Evolutionary conservation across 2,888 invertebrate genomes (phyloP), one percentile per base, ranked within the genome.

Genomic region (Sturmia bella): DNA sequence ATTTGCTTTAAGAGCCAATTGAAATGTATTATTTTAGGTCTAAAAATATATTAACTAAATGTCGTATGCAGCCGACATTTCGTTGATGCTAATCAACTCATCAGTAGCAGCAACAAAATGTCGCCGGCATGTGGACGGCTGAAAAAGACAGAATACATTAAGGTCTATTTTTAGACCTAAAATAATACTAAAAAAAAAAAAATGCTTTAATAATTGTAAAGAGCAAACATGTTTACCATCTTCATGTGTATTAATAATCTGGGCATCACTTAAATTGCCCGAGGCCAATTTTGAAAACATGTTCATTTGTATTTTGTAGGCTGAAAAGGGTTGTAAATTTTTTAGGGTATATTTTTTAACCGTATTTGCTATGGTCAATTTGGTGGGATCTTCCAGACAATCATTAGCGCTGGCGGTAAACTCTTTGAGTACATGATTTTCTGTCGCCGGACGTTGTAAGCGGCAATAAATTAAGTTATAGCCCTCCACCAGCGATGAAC

Each of bases 401-500:
- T 37, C 37, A 6, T 61, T n/a, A n/a, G n/a, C 17, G 12, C 32
- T 15, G 2, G 54, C 24, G 4, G 19, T 6, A 7, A 24, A 32
- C 5, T 63, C 70, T 37, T 37, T 43, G 15, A 24, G 17, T 6
- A n/a, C 27, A 59, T 79, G 77, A 76, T 24, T 57, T 24, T n/a
- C 4, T 9, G 17, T 5, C 11, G 63, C 91, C 48, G 92, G 91
- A 69, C 92, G 92, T 0, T 94, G 92, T 70, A 93, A 92, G 0
- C 94, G 94, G 87, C 96, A 96, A 87, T 95, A 96, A 75, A 93
- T 93, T 64, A 96, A 93, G 41, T 92, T 92, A 89, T 94, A 96
- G 12, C 95, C 96, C 84, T 92, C 93, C 56, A 96, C 93, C 68
- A 93, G 92, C 3, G 94, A 94, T 83, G 94, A 93, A 86, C 95